These are phyloP conservation scores for Tetramorium parvispinum DNA, from an alignment of 1,140 invertebrate species.

Conservation along the genomic window DNA sequence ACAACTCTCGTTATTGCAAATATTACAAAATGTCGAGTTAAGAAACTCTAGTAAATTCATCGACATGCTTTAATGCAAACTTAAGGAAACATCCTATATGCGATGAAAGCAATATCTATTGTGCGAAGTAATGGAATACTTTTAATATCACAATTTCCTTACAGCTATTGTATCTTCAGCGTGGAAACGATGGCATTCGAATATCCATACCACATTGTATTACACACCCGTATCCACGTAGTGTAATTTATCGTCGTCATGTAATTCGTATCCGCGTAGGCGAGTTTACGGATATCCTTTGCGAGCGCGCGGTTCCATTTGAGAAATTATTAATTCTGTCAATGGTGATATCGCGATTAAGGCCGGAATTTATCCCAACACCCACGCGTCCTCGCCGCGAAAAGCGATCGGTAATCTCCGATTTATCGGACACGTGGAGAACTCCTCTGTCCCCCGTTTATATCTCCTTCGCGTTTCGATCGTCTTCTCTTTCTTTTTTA, in stretches of 20 bases:
- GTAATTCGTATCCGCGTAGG: slow-evolving; percentile 36
- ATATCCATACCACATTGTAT: slow-evolving; percentile 19
- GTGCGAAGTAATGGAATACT: slow-evolving; percentile 16
- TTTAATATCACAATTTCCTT: slow-evolving; percentile 4
- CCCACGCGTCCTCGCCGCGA: slow-evolving; percentile 62
- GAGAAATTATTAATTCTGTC: slow-evolving; percentile 73
- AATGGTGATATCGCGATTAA: slow-evolving; percentile 67
- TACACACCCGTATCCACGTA: not conserved
- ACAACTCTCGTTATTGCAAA: too few species aligned
- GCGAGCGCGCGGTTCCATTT: slow-evolving; percentile 22
- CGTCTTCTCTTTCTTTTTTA: slow-evolving; percentile 15
- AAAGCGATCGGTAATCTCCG: slow-evolving; percentile 71
- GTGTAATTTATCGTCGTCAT: slow-evolving; percentile 59
- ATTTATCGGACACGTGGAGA: slow-evolving; percentile 62
- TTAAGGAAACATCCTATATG: slow-evolving; percentile 12
- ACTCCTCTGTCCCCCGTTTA: slow-evolving; percentile 33
- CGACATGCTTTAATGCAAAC: not conserved
- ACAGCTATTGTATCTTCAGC: not conserved
- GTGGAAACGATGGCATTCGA: slow-evolving; percentile 20
- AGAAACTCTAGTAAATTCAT: not conserved
- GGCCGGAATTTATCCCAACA: slow-evolving; percentile 65
- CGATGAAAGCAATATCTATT: slow-evolving; percentile 18
- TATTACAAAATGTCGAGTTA: too few species aligned
- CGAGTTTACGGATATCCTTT: slow-evolving; percentile 40
- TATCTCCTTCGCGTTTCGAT: not conserved